Evolutionary conservation across 1,140 invertebrate genomes (phyloP), one percentile per base, ranked within the genome.

Genomic region (Helicoverpa armigera): DNA sequence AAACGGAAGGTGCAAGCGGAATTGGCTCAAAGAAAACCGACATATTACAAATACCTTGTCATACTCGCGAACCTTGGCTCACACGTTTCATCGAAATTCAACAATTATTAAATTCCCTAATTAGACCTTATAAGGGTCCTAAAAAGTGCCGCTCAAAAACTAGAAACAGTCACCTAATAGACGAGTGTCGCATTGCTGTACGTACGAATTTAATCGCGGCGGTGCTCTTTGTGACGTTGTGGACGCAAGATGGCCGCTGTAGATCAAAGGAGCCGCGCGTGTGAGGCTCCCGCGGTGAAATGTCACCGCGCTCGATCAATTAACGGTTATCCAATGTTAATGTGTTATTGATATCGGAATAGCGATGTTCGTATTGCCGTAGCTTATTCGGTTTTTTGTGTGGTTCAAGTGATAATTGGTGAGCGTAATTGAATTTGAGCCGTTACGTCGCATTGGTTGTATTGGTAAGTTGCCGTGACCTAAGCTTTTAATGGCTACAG

Each of bases 181-280:
- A 86, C 88, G 86, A 87, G 80, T 89, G 87, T 89, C 86, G 83
- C 86, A 94, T 94, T 90, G 85, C 89, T 89, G 56, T 84, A 82
- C 90, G 92, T 94, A 93, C 89, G 89, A 90, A 91, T 92, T 91
- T 92, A 94, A 94, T 90, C 89, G 88, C 86, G 86, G 76, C 92
- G 92, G 92, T 61, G 18, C 85, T 83, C 88, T 92, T 94, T 94
- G 90, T 86, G 67, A 74, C 7, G 35, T 83, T 72, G 73, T 43
- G 14, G 29, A 72, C 50, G 51, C 77, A 83, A 84, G 81, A 85
- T 81, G 89, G 87, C 83, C 81, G 86, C 60, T 3, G 14, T 13
- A 78, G 80, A 86, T 90, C 88, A 92, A 92, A 92, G 82, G 83
- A 48, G 86, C 87, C 89, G 90, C 84, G 67, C 83, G 85, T 84